phyloP scores from a whole-genome alignment of 2,113 vertebrate species.

The Balaeniceps rex region DNA sequence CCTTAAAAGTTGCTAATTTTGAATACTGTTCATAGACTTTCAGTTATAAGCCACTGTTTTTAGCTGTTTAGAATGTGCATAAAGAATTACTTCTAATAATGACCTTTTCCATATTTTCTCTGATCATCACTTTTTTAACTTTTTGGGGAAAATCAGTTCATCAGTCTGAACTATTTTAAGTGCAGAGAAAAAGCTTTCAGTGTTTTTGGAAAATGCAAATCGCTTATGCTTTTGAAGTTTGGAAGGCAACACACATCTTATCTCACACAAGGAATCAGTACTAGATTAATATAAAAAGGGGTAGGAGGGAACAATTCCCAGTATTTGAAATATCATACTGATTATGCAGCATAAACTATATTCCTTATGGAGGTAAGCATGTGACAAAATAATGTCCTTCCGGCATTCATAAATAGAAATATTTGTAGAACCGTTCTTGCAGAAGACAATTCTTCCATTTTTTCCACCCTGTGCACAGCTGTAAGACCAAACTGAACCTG shows the following conservation, averaged over 20 bases:
- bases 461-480: not conserved
- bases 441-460: not conserved
- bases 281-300: not conserved
- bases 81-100: not conserved
- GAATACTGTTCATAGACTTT: not conserved
- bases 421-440: constrained; percentile 12
- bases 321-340: not conserved
- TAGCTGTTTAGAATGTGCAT: not conserved
- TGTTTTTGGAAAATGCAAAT: not conserved
- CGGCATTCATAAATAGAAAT: constrained; percentile 1
- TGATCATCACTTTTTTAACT: not conserved
- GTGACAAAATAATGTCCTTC: constrained; percentile 1
- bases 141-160: not conserved
- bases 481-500: not conserved
- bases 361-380: not conserved
- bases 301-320: not conserved
- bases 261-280: not conserved
- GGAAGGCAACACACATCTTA: not conserved
- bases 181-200: not conserved
- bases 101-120: not conserved
- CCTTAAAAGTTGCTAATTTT: not conserved
- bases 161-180: not conserved
- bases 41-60: not conserved
- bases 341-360: not conserved
- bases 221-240: not conserved